phyloP scores from a whole-genome alignment of 2,113 vertebrate genomes.

The Labeo catla region DNA sequence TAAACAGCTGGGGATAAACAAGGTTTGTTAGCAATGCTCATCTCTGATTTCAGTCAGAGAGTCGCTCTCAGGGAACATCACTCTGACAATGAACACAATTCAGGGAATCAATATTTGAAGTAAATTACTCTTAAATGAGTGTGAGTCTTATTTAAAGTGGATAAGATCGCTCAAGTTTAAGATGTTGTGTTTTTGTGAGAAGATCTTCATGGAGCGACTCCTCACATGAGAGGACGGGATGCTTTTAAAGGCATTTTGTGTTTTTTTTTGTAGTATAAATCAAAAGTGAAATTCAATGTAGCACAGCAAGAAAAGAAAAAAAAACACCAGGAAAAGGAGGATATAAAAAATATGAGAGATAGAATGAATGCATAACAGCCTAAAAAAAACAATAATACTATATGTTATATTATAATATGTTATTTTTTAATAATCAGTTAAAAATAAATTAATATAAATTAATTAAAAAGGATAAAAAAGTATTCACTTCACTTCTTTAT shows the following conservation, averaged over 20 bases:
- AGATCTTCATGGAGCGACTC: neutral
- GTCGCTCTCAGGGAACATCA: neutral
- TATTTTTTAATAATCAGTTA: neutral
- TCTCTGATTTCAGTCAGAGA: neutral
- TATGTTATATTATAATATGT: too few species aligned
- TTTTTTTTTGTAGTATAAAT: neutral
- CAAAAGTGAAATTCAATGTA: neutral
- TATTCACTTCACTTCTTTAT: too few species aligned
- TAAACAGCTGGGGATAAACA: neutral
- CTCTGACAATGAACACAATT: neutral
- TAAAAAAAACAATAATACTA: neutral
- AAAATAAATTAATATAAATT: neutral
- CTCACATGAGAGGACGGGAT: neutral
- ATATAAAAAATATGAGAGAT: too few species aligned
- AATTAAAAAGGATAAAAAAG: neutral
- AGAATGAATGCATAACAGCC: neutral
- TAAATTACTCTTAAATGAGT: neutral
- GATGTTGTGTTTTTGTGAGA: neutral
- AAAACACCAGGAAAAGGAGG: neutral
- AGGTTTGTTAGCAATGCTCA: neutral
- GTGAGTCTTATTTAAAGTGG: neutral
- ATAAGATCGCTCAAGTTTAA: neutral
- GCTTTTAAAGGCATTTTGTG: neutral
- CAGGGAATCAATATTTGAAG: neutral
- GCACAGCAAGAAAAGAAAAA: neutral